Base-by-base conservation (phyloP, 1,140 invertebrate genomes). In the Glossosoma conforme region DNA sequence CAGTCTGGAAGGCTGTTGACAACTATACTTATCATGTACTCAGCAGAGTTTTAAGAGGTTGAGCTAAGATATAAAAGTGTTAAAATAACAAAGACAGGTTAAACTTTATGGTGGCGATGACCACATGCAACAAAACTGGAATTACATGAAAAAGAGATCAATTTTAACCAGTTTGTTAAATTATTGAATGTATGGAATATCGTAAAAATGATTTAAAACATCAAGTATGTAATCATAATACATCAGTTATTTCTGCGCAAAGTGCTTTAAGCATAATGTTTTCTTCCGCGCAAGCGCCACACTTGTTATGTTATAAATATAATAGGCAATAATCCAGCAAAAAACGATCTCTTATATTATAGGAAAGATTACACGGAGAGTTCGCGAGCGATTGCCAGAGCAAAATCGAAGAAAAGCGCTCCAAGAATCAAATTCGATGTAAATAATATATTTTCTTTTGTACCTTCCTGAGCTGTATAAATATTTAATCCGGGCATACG, bases 371-470 rank as follows among this genome's bases (percentile, higher is more conserved):
- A 47, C 44, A 37, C 44, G 15, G 15, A 35, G 44, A 35, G 32
- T 36, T 22, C 32, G n/a, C 32, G 17, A 37, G 38, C 14, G 22
- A 46, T 36, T 15, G 20, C 44, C 11, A 41, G 32, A 36, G n/a
- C 24, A 43, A 51, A 54, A 56, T 56, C 54, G 44, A 56, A 48
- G 54, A 51, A 56, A 47, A 30, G 44, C 37, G 21, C 22, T 44
- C 40, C 48, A 22, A 11, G 44, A 52, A 50, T 52, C 43, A 51
- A 46, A 56, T 41, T 30, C 40, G 30, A 21, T 21, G 49, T 56
- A 56, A 56, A 56, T 56, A 56, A 56, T 56, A 43, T 48, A 56
- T 56, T 48, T 56, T 48, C 48, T 41, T 54, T 56, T 56, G 54
- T 56, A 43, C 52, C 44, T 24, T 42, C 24, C 33, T 45, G 44